Evolutionary conservation across 53 echinoderm and acorn worm genomes (phyloP), one percentile per base, ranked within the genome.

Genomic region (Paracentrotus lividus): DNA sequence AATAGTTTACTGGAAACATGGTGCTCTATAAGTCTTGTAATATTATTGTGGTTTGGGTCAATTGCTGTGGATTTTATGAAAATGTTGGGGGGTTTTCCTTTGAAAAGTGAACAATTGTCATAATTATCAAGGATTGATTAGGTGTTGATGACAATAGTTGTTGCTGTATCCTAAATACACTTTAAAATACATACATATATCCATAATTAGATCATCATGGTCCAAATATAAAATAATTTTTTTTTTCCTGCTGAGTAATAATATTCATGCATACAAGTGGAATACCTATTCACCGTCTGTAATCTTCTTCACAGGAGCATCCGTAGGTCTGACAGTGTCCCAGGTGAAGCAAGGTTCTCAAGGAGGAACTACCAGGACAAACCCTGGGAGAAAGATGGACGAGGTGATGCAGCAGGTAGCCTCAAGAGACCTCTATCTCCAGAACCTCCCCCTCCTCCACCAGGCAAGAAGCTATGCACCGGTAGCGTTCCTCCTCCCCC

Each of bases 391-490:
- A 94, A 97, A 47, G 98, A 98, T 84, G 97, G 94, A 64, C 95
- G 96, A 85, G 95, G 95, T 21, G 97, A 98, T 93, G 94, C 97
- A 42, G 94, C 93, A 34, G 84, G 94, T 8, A 93, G 96, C 38
- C 94, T 96, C 47, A 98, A 98, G 94, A 96, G 99, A 69, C 95
- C 99, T 42, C 94, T 77, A 31, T 98, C 99, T 59, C 99, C 99
- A 2, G 97, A 97, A 5, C 99, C 97, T 21, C 99, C 99, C 0
- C 99, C 99, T 61, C 99, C 99, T 58, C 99, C 99, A 15, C 99
- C 99, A 44, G 96, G 94, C 84, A 98, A 98, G 94, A 96, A 96
- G 92, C 87, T 85, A 43, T 93, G 96, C 42, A 88, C 92, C 29
- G 97, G 94, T 20, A 49, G 93, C 38, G 90, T 69, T 38, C 88